Base-by-base conservation (phyloP, 2,888 invertebrate species). In the Allacma fusca region DNA sequence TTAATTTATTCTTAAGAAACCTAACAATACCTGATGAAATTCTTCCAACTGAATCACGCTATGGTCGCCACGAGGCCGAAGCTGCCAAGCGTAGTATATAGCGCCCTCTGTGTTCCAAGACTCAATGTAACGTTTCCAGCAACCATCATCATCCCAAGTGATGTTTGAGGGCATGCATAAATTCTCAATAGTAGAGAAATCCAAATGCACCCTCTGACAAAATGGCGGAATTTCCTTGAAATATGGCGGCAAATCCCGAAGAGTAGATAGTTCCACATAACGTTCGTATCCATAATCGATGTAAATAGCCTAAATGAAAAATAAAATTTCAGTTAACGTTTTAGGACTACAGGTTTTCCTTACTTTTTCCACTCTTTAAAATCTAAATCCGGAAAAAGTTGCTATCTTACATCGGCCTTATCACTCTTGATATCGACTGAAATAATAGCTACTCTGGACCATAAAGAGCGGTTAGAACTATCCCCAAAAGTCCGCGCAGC, bases 61-160 rank as follows among this genome's bases (percentile, higher is more conserved):
- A 24, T 26, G 12, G 1, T 62, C 24, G 16, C 26, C 62, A 26
- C 7, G 5, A 21, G 62, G 62, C 21, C 16, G 2, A 2, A 23
- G n/a, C 16, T 62, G 62, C 62, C 62, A 62, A 9, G 62, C 62
- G 24, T 62, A 62, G 24, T 62, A 62, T 7, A 62, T 24, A 24
- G 26, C n/a, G 2, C 23, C 62, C 13, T 9, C 23, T 23, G 62
- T 26, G 16, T 62, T 24, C 62, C 62, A 62, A 9, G 4, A 24
- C 12, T 26, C 23, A 26, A 62, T 62, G n/a, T 26, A 62, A n/a
- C 62, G 62, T 16, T 24, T 62, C 62, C 62, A 62, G 26, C 62
- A 62, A 24, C 62, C 62, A 24, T 62, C 26, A 62, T 62, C 62
- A 9, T 62, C 26, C 62, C 62, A 62, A 12, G 23, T n/a, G 7